These are phyloP conservation scores for Halcyon chelicuti DNA, from an alignment of 2,797 vertebrate species.

Conservation along the genomic window DNA sequence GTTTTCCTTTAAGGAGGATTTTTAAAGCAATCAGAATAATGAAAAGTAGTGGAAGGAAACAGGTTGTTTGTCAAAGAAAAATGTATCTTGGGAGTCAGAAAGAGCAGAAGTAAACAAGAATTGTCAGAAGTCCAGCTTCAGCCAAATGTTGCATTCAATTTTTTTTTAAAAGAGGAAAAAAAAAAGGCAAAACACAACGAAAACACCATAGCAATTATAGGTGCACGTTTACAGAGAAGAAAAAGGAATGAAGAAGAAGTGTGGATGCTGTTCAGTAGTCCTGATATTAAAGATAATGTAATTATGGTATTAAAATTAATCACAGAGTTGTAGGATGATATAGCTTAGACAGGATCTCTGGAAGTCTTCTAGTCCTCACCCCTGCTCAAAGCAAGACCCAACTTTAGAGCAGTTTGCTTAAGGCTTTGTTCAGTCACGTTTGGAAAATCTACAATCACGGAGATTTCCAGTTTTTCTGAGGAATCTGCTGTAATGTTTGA, in stretches of 20 bases:
- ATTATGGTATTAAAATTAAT: neutral
- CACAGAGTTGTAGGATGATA: neutral
- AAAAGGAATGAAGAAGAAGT: no score
- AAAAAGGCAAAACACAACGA: neutral
- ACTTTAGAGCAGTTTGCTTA: no score
- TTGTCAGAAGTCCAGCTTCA: neutral
- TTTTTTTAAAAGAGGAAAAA: neutral
- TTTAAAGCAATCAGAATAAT: no score
- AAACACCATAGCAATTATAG: no score
- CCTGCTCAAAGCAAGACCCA: neutral
- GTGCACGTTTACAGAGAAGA: no score
- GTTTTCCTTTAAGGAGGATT: no score
- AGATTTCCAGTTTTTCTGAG: neutral
- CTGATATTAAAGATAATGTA: neutral
- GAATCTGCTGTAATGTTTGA: neutral
- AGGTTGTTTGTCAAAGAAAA: no score
- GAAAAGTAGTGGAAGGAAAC: no score
- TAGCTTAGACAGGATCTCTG: neutral
- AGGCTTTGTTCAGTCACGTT: no score
- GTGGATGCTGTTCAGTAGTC: no score
- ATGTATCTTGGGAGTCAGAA: neutral
- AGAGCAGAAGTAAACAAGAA: neutral
- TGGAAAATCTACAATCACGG: neutral
- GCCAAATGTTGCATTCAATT: neutral
- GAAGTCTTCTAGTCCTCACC: no score